Percentiles rank a stretch among this genome's conserved stretches.
Conservation (phyloP, 2,888 invertebrate species). For the Yponomeuta plumbellus region DNA sequence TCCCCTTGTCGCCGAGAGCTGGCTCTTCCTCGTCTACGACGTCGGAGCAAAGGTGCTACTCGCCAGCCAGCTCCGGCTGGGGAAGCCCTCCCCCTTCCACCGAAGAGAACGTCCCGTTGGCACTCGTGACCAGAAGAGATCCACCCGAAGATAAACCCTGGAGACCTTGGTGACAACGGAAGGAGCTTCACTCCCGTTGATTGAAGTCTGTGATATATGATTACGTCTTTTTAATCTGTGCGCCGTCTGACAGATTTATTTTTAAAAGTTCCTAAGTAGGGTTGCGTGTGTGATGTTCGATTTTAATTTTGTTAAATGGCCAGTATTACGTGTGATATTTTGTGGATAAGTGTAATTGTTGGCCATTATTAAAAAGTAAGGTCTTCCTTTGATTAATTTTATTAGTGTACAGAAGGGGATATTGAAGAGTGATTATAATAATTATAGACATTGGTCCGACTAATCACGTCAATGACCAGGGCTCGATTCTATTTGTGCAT, state of each 20-base stretch:
- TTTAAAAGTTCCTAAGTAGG: constrained; percentile 18
- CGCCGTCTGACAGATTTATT: constrained; percentile 24
- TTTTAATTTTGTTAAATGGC: constrained; percentile 13
- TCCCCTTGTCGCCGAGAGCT: constrained; percentile 84
- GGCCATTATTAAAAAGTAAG: constrained; percentile 27
- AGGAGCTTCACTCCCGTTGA: constrained; percentile 26
- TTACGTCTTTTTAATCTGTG: constrained; percentile 30
- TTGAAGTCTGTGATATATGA: constrained; percentile 36
- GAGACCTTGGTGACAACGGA: constrained; percentile 83
- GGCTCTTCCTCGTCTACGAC: constrained; percentile 81
- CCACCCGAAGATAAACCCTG: constrained; percentile 84
- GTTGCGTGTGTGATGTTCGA: constrained; percentile 4
- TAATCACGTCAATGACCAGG: too few relatives aligned
- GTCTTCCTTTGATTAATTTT: constrained; percentile 27
- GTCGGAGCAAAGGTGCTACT: constrained; percentile 76
- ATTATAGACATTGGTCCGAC: background rate
- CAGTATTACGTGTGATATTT: constrained; percentile 21
- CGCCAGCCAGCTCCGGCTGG: constrained; percentile 76
- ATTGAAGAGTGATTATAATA: background rate
- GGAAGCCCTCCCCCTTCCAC: constrained; percentile 56
- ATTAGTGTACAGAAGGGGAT: background rate
- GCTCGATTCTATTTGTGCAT: too few relatives aligned
- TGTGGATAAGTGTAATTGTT: constrained; percentile 18
- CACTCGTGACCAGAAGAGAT: constrained; percentile 83
- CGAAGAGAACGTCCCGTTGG: constrained; percentile 77